Evolutionary conservation across 1,140 invertebrate genomes (phyloP).

Genomic region (Phthorimaea operculella): DNA sequence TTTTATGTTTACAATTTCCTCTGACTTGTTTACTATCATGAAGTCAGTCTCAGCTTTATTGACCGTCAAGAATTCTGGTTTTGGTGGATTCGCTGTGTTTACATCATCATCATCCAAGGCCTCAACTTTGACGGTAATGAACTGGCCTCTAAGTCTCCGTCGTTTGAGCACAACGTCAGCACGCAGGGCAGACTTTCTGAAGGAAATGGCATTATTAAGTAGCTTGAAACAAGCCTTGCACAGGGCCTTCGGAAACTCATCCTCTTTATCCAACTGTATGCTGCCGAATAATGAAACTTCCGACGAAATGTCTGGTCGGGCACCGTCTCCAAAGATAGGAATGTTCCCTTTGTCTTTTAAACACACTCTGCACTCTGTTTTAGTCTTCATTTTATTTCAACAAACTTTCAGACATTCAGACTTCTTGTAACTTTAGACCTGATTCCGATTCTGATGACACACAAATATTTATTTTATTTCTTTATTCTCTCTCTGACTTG

Average conservation of each 20-base stretch:
- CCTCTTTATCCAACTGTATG: conserved; percentile 27
- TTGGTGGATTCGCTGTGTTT: too few species aligned
- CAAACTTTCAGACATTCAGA: too few species aligned
- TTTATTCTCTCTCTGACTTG: too few species aligned
- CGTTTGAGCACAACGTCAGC: background rate
- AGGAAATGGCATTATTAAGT: conserved; percentile 16
- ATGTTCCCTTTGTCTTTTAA: conserved; percentile 23
- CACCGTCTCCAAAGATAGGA: conserved; percentile 20
- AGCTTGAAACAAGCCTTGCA: conserved; percentile 14
- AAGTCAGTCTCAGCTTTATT: too few species aligned
- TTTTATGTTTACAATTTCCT: conserved; percentile 15
- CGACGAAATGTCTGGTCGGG: conserved; percentile 19
- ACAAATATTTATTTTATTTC: too few species aligned
- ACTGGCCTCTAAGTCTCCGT: too few species aligned
- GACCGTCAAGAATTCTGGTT: too few species aligned
- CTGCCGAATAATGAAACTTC: conserved; percentile 25
- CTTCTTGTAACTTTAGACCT: too few species aligned
- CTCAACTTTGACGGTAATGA: background rate
- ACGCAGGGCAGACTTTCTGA: conserved; percentile 13
- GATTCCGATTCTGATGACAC: too few species aligned
- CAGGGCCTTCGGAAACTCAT: conserved; percentile 29
- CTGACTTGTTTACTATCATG: conserved; percentile 14
- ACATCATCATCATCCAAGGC: background rate
- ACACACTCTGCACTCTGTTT: conserved; percentile 28
- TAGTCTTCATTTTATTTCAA: background rate